Conservation (phyloP, 2,113 vertebrate species). For the Hoplias malabaricus region DNA sequence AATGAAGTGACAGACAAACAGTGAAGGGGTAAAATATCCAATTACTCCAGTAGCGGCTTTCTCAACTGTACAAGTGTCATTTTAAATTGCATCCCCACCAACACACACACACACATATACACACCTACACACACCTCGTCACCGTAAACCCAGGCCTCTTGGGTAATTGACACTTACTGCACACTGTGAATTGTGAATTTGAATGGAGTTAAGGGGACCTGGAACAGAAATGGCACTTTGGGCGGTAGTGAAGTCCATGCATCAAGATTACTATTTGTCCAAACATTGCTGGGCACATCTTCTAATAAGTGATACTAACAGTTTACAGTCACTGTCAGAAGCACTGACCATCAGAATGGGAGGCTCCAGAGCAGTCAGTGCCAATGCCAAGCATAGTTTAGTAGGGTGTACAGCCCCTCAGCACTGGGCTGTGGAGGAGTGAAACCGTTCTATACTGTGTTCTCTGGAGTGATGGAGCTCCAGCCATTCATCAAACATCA, state of each 20-base stretch:
- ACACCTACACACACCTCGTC: not conserved
- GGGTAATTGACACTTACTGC: constrained; percentile 77
- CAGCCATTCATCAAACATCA: no score
- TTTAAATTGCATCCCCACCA: constrained; percentile 72
- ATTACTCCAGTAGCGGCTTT: constrained; percentile 77
- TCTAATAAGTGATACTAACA: no score
- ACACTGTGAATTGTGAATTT: constrained; percentile 41
- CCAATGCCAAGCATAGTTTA: no score
- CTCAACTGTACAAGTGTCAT: constrained; percentile 73
- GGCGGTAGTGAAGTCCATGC: not conserved
- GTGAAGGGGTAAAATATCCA: constrained; percentile 73
- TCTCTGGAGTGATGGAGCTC: no score
- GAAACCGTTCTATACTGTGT: no score
- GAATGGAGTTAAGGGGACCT: constrained; percentile 28
- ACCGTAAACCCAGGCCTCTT: not conserved
- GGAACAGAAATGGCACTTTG: not conserved
- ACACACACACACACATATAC: constrained; percentile 3
- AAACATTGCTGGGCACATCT: no score
- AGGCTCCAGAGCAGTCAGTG: no score
- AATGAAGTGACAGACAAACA: constrained; percentile 71
- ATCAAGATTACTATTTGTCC: no score
- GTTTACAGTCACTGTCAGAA: no score
- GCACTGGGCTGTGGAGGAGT: no score
- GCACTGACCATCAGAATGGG: no score
- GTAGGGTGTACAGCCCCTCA: no score